A percentile compares a stretch with the other conserved stretches of the same genome.
Conservation (phyloP, 2,888 invertebrate species). For the Argyresthia goedartella region DNA sequence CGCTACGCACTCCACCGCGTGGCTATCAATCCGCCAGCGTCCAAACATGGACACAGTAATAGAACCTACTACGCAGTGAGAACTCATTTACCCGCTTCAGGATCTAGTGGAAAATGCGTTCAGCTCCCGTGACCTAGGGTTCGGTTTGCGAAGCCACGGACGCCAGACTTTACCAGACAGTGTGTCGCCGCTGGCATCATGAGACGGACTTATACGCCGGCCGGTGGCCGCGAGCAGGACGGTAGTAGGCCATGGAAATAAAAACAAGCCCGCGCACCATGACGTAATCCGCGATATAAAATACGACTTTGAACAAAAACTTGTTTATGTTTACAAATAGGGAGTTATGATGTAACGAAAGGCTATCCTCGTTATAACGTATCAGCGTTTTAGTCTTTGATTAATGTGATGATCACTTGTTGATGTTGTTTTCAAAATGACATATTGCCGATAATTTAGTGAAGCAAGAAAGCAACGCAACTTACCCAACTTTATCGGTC, state of each 20-base stretch:
- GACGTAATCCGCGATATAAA: slow-evolving; percentile 32
- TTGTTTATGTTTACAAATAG: slow-evolving; percentile 14
- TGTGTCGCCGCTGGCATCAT: slow-evolving; percentile 58
- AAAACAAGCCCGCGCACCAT: slow-evolving; percentile 35
- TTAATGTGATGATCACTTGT: no score
- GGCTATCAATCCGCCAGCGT: slow-evolving; percentile 25
- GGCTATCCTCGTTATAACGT: background rate
- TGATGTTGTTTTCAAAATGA: no score
- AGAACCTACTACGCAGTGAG: slow-evolving; percentile 20
- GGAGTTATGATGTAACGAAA: background rate
- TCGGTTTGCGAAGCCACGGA: slow-evolving; percentile 51
- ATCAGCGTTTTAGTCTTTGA: background rate
- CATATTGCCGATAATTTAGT: no score
- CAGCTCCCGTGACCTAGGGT: slow-evolving; percentile 58
- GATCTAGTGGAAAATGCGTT: slow-evolving; percentile 47
- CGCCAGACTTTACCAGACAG: slow-evolving; percentile 60
- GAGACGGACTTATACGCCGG: slow-evolving; percentile 36
- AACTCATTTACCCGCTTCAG: slow-evolving; percentile 23
- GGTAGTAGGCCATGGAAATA: slow-evolving; percentile 36
- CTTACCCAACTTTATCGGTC: no score
- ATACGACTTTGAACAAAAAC: slow-evolving; percentile 4
- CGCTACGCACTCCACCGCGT: slow-evolving; percentile 9
- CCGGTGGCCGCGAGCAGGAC: slow-evolving; percentile 37
- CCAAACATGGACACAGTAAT: slow-evolving; percentile 21
- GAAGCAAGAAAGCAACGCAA: no score